Evolutionary conservation across 2,797 vertebrate species (phyloP).

Genomic region (Echiichthys vipera): DNA sequence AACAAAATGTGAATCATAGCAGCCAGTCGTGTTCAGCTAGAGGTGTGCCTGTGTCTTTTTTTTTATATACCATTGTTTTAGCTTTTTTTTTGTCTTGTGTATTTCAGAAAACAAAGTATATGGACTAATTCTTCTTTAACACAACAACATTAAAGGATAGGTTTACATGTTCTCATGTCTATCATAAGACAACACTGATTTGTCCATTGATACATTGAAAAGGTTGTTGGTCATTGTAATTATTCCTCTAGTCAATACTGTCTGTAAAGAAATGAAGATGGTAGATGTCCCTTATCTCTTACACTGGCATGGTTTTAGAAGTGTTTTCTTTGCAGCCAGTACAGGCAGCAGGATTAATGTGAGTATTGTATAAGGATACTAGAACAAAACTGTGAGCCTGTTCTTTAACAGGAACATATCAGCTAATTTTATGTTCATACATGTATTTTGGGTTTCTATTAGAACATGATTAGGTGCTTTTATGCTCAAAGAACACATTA

Average conservation of each 20-base stretch:
- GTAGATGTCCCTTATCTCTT: neutral
- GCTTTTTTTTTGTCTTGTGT: no score
- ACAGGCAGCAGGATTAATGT: neutral
- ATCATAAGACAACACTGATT: neutral
- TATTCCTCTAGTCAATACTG: neutral
- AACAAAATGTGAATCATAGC: no score
- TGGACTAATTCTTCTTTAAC: neutral
- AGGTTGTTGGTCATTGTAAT: neutral
- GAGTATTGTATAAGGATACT: neutral
- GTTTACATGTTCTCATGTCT: neutral
- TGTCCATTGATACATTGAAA: neutral
- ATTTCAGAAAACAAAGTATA: neutral
- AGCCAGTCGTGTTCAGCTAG: neutral
- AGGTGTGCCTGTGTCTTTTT: neutral
- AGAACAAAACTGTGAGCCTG: neutral
- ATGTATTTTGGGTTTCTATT: no score
- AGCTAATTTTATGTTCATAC: no score
- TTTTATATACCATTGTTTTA: neutral
- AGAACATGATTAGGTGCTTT: no score
- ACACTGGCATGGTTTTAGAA: neutral
- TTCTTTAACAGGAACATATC: no score
- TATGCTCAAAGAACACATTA: no score
- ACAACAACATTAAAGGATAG: neutral
- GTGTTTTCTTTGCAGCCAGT: neutral
- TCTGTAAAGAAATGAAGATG: neutral